Conservation (phyloP, 2,888 invertebrate genomes). For the Polydrusus pterygomalis region DNA sequence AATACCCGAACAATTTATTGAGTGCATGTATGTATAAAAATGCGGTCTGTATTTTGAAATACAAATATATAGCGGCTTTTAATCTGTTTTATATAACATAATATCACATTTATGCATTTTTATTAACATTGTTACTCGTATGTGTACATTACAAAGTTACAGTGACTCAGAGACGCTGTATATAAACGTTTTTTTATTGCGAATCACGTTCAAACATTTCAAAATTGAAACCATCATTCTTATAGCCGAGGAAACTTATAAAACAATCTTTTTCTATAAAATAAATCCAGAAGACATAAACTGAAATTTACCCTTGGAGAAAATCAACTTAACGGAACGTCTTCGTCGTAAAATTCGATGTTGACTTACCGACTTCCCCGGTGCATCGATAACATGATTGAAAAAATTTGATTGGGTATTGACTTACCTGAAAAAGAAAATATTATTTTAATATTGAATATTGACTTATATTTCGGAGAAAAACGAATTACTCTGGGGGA, state of each 20-base stretch:
- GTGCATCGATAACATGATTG: conserved; percentile 18
- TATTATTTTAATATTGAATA: conserved; percentile 1
- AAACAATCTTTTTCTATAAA: conserved; percentile 18
- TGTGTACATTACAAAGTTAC: too few species aligned
- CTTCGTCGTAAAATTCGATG: conserved; percentile 25
- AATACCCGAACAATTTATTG: not conserved
- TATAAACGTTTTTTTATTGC: too few species aligned
- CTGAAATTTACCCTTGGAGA: conserved; percentile 12
- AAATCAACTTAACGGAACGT: conserved; percentile 13
- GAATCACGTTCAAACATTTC: not conserved
- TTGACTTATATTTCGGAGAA: too few species aligned
- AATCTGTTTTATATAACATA: too few species aligned
- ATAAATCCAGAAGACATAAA: conserved; percentile 10
- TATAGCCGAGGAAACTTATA: conserved; percentile 11
- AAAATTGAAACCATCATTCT: not conserved
- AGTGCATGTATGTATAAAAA: too few species aligned
- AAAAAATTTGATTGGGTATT: conserved; percentile 18
- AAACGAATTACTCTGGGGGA: too few species aligned
- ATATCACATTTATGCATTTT: too few species aligned
- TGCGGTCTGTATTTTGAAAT: too few species aligned
- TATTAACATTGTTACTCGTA: too few species aligned
- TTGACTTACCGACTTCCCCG: conserved; percentile 20
- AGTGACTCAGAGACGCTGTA: too few species aligned
- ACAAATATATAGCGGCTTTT: too few species aligned
- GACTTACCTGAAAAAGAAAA: conserved; percentile 26